phyloP scores from a whole-genome alignment of 2,113 vertebrate genomes.

The Tragulus kanchil region DNA sequence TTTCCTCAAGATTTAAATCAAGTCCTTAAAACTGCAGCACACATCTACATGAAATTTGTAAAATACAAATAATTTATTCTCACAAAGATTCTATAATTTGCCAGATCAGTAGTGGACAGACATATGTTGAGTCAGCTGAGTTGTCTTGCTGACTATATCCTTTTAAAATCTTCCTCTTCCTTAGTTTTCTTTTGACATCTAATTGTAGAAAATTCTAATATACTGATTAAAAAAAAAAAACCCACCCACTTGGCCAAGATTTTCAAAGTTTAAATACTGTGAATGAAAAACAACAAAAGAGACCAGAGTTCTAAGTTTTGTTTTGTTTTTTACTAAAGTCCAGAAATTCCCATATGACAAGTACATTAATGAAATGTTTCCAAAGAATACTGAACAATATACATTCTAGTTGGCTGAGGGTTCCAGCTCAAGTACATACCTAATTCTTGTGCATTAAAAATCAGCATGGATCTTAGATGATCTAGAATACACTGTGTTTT shows the following conservation, averaged over 20 bases:
- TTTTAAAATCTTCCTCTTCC: slow-evolving; percentile 28
- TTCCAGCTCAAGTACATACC: slow-evolving; percentile 71
- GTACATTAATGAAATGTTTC: slow-evolving; percentile 79
- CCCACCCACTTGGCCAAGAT: neutral
- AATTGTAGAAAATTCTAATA: slow-evolving; percentile 59
- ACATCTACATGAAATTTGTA: slow-evolving; percentile 26
- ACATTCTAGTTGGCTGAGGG: slow-evolving; percentile 61
- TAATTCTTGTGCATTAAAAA: slow-evolving; percentile 74
- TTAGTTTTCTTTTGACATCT: slow-evolving; percentile 24
- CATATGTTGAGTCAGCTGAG: neutral
- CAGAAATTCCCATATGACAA: slow-evolving; percentile 76
- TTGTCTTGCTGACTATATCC: neutral
- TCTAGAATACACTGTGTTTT: slow-evolving; percentile 75
- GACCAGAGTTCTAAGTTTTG: slow-evolving; percentile 54
- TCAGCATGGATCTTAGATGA: slow-evolving; percentile 66
- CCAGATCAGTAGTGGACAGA: neutral
- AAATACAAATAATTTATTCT: slow-evolving; percentile 33
- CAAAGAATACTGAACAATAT: slow-evolving; percentile 71
- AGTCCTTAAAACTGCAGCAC: slow-evolving; percentile 52
- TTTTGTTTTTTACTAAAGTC: slow-evolving; percentile 84
- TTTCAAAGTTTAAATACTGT: slow-evolving; percentile 54
- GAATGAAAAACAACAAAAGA: slow-evolving; percentile 56
- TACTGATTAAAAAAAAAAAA: neutral
- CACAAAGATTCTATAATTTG: neutral
- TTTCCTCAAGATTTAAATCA: slow-evolving; percentile 32